Base-by-base conservation (phyloP, 2,113 vertebrate genomes). In the Perccottus glenii region DNA sequence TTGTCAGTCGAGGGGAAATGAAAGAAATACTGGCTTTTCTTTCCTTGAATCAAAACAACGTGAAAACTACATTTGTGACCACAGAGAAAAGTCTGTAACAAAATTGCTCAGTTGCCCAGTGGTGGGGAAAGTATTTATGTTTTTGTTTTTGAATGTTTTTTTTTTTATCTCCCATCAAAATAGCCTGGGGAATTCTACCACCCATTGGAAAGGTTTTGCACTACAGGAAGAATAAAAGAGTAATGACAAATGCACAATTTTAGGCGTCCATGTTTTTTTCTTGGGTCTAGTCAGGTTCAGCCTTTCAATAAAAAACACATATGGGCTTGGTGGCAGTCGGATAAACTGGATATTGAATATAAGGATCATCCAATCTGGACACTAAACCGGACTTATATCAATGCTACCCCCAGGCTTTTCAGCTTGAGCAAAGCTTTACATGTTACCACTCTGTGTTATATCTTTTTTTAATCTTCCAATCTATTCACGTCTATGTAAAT, bases 381-480 rank as follows among this genome's bases (percentile, higher is more conserved):
- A 70, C 82, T n/a, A 77, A 52, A 55, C 82, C 44, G 72, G 79
- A 78, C 66, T 78, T 89, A 72, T 78, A 44, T 81, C 85, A 85
- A 81, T 72, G 66, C 85, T 83, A 79, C 85, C 91, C 85, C 65
- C 62, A 85, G 88, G 88, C 84, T 78, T 86, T 91, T 87, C 80
- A 88, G 91, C 85, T 75, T 53, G 60, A 15, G 79, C 76, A 70
- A 83, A 73, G 73, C 84, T 75, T 75, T 71, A 81, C 78, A 75
- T 40, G 38, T 71, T 80, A 90, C 91, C 87, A 90, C 88, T 89
- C 85, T 88, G 91, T 84, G 89, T 91, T 92, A 91, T 87, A 81
- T 84, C 69, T 40, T 67, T 75, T 60, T 77, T 80, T 86, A 89
- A 88, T 89, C 87, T 88, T 82, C 77, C 81, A 89, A 86, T 87